Percentiles rank a stretch among this genome's conserved stretches.
phyloP scores from a whole-genome alignment of 1,140 invertebrate species.

The Halesus radiatus region DNA sequence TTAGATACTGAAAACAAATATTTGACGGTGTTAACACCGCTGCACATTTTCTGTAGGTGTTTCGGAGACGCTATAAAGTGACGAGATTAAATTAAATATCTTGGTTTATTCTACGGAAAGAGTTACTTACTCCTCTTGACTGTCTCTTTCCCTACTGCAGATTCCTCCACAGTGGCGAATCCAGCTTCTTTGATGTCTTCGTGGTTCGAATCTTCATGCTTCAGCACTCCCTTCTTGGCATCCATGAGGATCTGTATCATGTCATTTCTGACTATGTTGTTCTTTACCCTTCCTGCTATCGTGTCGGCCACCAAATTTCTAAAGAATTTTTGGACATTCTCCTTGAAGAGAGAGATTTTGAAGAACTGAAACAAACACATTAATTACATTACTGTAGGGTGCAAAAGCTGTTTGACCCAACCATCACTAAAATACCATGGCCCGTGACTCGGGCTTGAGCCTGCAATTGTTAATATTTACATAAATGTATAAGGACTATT shows the following conservation, averaged over 20 bases:
- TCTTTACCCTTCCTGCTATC: conserved; percentile 56
- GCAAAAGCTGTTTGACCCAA: too few relatives aligned
- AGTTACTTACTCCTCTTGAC: conserved; percentile 47
- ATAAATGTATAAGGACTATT: too few relatives aligned
- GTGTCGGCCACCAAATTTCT: conserved; percentile 53
- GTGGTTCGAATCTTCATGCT: conserved; percentile 56
- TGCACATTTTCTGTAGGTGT: too few relatives aligned
- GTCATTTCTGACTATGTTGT: conserved; percentile 58
- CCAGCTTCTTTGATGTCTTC: conserved; percentile 51
- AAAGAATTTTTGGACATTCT: conserved; percentile 56
- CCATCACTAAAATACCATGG: too few relatives aligned
- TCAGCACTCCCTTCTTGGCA: conserved; percentile 33
- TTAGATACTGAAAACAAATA: too few relatives aligned
- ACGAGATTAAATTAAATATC: too few relatives aligned
- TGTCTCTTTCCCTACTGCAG: conserved; percentile 49
- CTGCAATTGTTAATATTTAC: too few relatives aligned
- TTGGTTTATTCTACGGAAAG: background rate
- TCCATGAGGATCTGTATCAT: conserved; percentile 63
- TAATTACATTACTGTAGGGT: too few relatives aligned
- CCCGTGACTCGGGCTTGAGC: too few relatives aligned
- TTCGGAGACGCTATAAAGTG: too few relatives aligned
- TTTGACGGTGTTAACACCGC: too few relatives aligned
- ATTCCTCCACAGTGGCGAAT: conserved; percentile 61
- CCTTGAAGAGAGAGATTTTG: background rate
- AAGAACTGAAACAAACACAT: conserved; percentile 13